Conservation (phyloP, 2,888 invertebrate genomes). For the Harpagoxenus sublaevis region DNA sequence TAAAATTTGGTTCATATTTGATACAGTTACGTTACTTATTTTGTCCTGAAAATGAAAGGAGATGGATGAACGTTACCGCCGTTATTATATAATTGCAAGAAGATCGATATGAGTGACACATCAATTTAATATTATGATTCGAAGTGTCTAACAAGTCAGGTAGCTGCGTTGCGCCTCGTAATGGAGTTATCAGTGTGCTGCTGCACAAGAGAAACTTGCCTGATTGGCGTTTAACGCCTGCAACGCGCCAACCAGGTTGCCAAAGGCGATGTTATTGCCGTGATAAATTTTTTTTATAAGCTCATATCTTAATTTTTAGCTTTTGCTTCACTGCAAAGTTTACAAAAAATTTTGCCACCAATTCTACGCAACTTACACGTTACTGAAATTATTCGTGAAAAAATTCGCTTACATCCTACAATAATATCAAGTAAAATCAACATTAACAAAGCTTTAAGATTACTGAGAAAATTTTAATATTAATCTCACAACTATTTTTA, state of each 20-base stretch:
- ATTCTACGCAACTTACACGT: not conserved
- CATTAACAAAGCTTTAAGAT: not conserved
- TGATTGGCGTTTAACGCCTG: slow-evolving; percentile 53
- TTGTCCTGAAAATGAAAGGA: slow-evolving; percentile 16
- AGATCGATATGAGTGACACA: slow-evolving; percentile 50
- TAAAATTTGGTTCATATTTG: not conserved
- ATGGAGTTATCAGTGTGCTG: slow-evolving; percentile 52
- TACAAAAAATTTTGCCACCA: not conserved
- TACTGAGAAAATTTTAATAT: not conserved
- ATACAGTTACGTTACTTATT: not conserved
- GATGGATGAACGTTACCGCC: slow-evolving; percentile 4
- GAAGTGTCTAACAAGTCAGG: slow-evolving; percentile 54
- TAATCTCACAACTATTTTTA: not conserved
- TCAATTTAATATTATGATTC: slow-evolving; percentile 57
- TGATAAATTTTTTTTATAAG: slow-evolving; percentile 25
- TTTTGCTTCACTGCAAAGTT: not conserved
- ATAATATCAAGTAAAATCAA: not conserved
- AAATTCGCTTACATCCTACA: not conserved
- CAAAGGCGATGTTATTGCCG: slow-evolving; percentile 30
- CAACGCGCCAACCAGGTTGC: slow-evolving; percentile 37
- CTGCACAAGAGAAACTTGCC: slow-evolving; percentile 53
- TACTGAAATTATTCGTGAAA: not conserved
- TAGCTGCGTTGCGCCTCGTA: slow-evolving; percentile 40
- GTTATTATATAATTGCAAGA: slow-evolving; percentile 28
- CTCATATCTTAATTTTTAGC: not conserved